Evolutionary conservation across 2,888 invertebrate species (phyloP).

Genomic region (Polylopha cassiicola): DNA sequence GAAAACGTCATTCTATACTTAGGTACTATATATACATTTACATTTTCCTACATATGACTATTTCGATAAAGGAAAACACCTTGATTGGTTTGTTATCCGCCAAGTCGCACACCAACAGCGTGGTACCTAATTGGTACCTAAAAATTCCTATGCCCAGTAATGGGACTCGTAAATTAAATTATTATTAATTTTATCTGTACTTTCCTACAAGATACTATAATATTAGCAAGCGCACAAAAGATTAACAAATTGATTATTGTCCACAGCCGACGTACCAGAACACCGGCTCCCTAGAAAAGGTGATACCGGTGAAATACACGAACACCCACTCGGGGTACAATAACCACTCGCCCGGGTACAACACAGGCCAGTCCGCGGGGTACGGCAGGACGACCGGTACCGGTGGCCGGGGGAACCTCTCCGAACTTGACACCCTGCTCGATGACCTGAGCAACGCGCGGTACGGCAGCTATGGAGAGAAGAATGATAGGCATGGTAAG

Average conservation of each 20-base stretch:
- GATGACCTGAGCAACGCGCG: conserved; percentile 92
- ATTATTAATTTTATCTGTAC: no score
- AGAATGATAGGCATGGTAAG: conserved; percentile 59
- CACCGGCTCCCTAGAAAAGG: conserved; percentile 64
- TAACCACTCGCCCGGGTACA: conserved; percentile 42
- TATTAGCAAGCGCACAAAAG: no score
- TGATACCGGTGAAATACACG: conserved; percentile 63
- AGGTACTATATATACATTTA: no score
- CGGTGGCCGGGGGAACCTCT: conserved; percentile 81
- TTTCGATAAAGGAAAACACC: no score
- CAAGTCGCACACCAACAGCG: no score
- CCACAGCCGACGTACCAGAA: conserved; percentile 83
- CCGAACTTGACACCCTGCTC: conserved; percentile 93
- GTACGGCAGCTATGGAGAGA: conserved; percentile 64
- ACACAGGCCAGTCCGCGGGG: conserved; percentile 36
- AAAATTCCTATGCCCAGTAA: no score
- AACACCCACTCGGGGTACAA: conserved; percentile 41
- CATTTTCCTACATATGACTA: no score
- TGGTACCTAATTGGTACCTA: no score
- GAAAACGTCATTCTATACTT: no score
- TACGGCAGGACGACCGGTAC: conserved; percentile 56
- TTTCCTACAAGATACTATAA: not conserved
- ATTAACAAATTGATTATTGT: conserved; percentile 30
- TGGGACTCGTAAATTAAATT: no score
- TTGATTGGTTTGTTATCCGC: no score